phyloP scores from a whole-genome alignment of 2,113 vertebrate genomes.

The Gila orcuttii region DNA sequence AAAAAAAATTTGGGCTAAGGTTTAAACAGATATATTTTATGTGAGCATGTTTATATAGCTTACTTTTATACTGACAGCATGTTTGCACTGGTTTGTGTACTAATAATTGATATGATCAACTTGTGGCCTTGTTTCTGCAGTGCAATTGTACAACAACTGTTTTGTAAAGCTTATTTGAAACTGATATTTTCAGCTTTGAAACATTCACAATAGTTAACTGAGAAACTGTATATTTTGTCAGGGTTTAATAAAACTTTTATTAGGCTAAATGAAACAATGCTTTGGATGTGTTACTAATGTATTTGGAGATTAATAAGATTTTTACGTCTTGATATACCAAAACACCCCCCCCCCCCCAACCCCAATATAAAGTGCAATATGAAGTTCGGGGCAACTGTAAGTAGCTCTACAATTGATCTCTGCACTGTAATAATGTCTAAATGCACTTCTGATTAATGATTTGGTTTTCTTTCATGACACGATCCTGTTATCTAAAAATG shows the following conservation, averaged over 20 bases:
- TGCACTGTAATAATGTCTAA: background rate
- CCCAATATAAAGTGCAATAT: background rate
- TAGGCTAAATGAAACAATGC: background rate
- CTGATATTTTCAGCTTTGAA: background rate
- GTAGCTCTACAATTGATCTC: background rate
- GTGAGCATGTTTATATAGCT: background rate
- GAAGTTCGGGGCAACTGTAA: background rate
- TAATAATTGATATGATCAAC: background rate
- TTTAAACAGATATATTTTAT: background rate
- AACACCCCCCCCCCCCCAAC: background rate
- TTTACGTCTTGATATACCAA: background rate
- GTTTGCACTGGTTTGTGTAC: slow-evolving; percentile 10
- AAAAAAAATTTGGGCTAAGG: background rate
- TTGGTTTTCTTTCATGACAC: background rate
- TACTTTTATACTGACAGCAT: slow-evolving; percentile 11
- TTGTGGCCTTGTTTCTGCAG: slow-evolving; percentile 9
- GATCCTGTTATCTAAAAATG: background rate
- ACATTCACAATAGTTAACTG: background rate
- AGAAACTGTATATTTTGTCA: background rate
- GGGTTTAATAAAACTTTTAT: background rate
- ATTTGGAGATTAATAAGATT: background rate
- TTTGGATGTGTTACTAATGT: background rate
- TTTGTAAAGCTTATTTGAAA: background rate
- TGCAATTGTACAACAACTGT: background rate
- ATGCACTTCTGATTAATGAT: background rate